Conservation (phyloP, 2,113 vertebrate species). For the Numenius arquata region DNA sequence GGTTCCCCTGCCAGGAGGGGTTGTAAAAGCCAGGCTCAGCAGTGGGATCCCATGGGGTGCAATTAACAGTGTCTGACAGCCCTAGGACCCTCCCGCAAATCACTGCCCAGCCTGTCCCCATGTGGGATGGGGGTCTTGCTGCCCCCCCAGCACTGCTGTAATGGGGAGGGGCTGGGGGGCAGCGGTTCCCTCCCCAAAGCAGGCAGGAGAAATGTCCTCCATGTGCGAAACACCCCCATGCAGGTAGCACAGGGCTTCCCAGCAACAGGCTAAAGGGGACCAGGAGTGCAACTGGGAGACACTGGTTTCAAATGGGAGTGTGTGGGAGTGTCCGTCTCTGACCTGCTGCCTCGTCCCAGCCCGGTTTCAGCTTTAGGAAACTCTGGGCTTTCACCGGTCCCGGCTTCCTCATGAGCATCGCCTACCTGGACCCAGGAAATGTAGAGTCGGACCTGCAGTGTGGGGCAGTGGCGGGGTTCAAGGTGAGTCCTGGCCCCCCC, state of each 20-base stretch:
- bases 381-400: constrained; percentile 83
- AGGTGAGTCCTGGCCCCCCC: constrained; percentile 57
- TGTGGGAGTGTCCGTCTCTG: neutral
- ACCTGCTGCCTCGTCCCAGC: constrained; percentile 23
- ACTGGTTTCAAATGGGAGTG: neutral
- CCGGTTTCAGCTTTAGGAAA: constrained; percentile 76
- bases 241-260: neutral
- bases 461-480: constrained; percentile 74
- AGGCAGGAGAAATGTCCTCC: neutral
- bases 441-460: constrained; percentile 80
- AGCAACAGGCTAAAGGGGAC: neutral
- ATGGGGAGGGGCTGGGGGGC: neutral
- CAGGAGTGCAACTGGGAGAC: neutral
- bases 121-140: neutral
- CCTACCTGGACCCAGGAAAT: constrained; percentile 80
- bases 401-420: constrained; percentile 84
- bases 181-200: neutral
- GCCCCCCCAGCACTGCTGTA: neutral
- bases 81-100: neutral
- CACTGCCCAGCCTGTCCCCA: accelerated
- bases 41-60: neutral
- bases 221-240: accelerated
- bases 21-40: neutral
- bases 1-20: neutral
- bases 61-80: neutral